These are phyloP conservation scores for Arrhamphus sclerolepis DNA, from an alignment of 2,797 vertebrate genomes.

Conservation along the genomic window DNA sequence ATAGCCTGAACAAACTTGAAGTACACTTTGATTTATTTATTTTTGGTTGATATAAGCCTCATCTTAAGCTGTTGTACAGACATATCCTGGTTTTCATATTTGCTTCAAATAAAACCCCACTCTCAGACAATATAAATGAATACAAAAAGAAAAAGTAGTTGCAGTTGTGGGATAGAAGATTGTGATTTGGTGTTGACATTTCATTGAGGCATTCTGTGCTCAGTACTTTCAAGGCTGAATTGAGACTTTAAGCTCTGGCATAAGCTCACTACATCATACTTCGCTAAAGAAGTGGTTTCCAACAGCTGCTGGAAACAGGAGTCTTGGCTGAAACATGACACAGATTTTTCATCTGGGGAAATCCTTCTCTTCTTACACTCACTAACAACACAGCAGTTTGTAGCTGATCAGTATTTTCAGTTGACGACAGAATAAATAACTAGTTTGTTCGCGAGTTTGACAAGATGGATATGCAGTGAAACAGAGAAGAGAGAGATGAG, in stretches of 20 bases:
- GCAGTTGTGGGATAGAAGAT: no score
- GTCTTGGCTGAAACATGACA: conserved; percentile 19
- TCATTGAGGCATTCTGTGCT: background rate
- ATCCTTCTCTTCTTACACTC: conserved; percentile 7
- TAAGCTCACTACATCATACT: background rate
- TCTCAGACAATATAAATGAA: background rate
- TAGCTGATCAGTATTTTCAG: background rate
- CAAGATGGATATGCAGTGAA: background rate
- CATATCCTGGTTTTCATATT: background rate
- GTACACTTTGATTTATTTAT: no score
- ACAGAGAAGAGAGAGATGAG: background rate
- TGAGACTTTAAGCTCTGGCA: conserved; percentile 2
- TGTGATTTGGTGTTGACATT: background rate
- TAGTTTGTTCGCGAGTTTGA: background rate
- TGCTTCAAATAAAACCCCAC: no score
- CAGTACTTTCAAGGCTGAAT: background rate
- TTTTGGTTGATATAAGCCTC: no score
- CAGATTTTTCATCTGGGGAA: conserved; percentile 17
- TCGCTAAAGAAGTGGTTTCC: conserved; percentile 7
- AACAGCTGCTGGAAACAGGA: conserved; percentile 27
- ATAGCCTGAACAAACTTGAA: background rate
- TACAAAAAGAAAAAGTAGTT: background rate
- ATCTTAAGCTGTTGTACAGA: background rate
- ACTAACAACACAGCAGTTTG: background rate
- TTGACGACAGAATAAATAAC: background rate